Conservation (phyloP, 2,113 vertebrate genomes). For the Sinocyclocheilus anshuiensis region DNA sequence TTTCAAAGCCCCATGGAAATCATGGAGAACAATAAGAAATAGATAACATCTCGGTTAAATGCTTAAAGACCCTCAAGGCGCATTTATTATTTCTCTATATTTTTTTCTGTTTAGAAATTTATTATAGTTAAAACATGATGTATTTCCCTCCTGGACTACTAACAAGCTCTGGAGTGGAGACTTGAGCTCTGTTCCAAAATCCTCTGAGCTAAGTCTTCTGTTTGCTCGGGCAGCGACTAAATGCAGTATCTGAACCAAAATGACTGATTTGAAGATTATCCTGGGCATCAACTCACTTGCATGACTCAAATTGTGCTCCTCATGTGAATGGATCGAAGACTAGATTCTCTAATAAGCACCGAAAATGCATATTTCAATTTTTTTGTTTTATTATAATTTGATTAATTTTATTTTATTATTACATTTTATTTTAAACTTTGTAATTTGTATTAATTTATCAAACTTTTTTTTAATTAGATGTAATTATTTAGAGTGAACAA, state of each 20-base stretch:
- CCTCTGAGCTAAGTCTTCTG: background rate
- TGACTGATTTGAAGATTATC: background rate
- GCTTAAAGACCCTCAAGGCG: background rate
- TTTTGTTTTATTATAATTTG: too few relatives aligned
- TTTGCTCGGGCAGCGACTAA: too few relatives aligned
- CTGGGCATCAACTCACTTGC: too few relatives aligned
- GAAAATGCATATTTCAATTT: too few relatives aligned
- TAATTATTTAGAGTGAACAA: too few relatives aligned
- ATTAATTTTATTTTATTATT: too few relatives aligned
- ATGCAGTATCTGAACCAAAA: background rate
- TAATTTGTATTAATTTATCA: too few relatives aligned
- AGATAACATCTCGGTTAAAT: background rate
- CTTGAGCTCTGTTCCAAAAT: background rate
- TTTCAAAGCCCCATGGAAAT: constrained; percentile 21
- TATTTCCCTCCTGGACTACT: background rate
- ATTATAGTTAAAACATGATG: background rate
- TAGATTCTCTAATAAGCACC: too few relatives aligned
- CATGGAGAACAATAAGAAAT: background rate
- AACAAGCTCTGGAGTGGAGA: constrained; percentile 8
- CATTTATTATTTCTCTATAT: background rate
- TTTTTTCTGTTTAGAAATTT: background rate
- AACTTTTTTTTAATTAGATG: too few relatives aligned
- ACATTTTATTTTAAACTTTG: too few relatives aligned
- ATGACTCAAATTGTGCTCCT: too few relatives aligned
- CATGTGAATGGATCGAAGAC: too few relatives aligned